These are phyloP conservation scores for Arctocebus calabarensis DNA, from an alignment of 2,797 vertebrate species.

Conservation along the genomic window DNA sequence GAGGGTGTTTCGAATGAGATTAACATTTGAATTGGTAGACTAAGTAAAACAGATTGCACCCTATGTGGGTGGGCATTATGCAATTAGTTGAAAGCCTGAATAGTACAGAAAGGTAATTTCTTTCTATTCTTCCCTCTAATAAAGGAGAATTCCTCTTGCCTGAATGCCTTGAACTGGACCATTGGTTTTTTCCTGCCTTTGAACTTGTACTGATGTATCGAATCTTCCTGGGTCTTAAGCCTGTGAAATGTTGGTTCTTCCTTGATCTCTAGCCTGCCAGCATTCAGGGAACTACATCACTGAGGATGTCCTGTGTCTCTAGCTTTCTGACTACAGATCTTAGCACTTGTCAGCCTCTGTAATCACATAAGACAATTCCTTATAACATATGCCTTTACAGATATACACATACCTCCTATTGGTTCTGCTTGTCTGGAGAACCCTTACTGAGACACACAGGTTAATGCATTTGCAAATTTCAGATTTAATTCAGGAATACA, in stretches of 20 bases:
- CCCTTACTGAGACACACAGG: not conserved
- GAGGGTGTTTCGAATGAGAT: not conserved
- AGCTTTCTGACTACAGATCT: not conserved
- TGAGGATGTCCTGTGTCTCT: not conserved
- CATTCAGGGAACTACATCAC: not conserved
- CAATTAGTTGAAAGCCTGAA: not conserved
- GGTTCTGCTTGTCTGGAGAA: not conserved
- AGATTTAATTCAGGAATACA: constrained; percentile 7
- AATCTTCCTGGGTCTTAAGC: not conserved
- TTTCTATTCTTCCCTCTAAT: not conserved
- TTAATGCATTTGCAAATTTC: constrained; percentile 40
- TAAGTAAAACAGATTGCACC: not conserved
- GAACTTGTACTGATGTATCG: not conserved
- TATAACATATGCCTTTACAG: not conserved
- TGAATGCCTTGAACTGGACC: not conserved
- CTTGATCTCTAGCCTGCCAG: not conserved
- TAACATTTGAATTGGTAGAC: not conserved
- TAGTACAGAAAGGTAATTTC: not conserved
- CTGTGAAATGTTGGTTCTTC: not conserved
- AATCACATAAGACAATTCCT: not conserved
- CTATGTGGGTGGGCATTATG: not conserved
- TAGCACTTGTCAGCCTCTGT: not conserved
- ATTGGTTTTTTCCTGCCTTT: not conserved
- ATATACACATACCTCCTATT: not conserved
- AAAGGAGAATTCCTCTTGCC: not conserved